phyloP scores from a whole-genome alignment of 2,113 vertebrate species.

The Phaethornis superciliosus region DNA sequence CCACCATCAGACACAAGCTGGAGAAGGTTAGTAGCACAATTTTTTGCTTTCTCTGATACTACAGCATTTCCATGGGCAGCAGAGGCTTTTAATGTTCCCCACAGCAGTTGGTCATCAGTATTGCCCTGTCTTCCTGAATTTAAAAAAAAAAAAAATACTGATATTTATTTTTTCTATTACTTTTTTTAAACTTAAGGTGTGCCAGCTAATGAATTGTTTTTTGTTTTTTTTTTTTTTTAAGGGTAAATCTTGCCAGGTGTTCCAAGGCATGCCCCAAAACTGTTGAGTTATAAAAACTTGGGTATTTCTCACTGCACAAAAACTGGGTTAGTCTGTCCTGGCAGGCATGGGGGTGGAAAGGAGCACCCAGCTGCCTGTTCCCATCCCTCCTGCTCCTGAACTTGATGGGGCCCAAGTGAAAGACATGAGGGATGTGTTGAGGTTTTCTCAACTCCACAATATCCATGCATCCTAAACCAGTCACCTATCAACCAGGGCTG shows the following conservation, averaged over 20 bases:
- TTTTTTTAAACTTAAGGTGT: background rate
- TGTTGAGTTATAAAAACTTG: background rate
- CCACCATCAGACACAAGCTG: constrained; percentile 96
- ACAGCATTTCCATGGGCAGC: fast-evolving
- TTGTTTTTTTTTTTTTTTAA: background rate
- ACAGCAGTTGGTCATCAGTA: background rate
- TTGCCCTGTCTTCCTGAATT: background rate
- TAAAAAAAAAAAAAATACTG: too few species aligned
- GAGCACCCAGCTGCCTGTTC: background rate
- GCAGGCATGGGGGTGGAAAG: background rate
- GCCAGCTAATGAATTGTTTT: background rate
- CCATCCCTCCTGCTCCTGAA: background rate
- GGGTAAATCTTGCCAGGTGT: background rate
- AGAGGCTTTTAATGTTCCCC: background rate
- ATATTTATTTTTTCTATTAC: background rate
- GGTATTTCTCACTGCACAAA: background rate
- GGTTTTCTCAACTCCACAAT: background rate
- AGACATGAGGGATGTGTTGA: background rate
- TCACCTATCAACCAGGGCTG: background rate
- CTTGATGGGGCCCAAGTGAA: fast-evolving
- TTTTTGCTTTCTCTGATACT: background rate
- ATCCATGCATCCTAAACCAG: background rate
- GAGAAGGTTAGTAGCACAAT: constrained; percentile 87
- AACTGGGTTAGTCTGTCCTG: background rate
- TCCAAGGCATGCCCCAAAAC: background rate